Evolutionary conservation across 2,797 vertebrate genomes (phyloP), one percentile per base, ranked within the genome.

Genomic region (Gymnothorax javanicus): DNA sequence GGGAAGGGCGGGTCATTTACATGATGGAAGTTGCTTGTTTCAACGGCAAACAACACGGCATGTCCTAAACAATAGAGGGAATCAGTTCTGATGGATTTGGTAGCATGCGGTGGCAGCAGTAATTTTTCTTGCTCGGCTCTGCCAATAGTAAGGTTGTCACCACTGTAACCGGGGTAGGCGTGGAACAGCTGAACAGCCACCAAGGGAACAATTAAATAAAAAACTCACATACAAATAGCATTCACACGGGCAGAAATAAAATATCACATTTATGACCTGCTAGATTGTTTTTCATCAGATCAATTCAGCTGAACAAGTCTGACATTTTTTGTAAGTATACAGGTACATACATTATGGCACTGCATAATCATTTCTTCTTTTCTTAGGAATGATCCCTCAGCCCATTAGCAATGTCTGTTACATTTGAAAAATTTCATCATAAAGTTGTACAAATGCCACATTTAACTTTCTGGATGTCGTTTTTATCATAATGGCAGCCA

Each of bases 1-100:
- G 57, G 57, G 57, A 27, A 83, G 54, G 54, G 69, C 50, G 84
- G 15, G 59, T 59, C 57, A 60, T 83, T 59, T 60, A 27, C 59
- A 71, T 71, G 50, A 27, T 67, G 56, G 82, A 75, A 4, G 52
- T 50, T 33, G 84, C 77, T 54, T 60, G 62, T 82, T 67, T 82
- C 86, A 11, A 73, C 52, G n/a, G 15, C 84, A 71, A 82, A 82
- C 77, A 88, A 82, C 85, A 64, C 62, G 60, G 27, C 20, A 20
- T 58, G 25, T 83, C 17, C 81, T 56, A 27, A 33, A 23, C 86
- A 87, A 75, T 73, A 54, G 25, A 56, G 52, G 23, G 17, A 86
- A 83, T 85, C 52, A 71, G 60, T 73, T 60, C n/a, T 82, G 83
- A 88, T 81, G 57, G 73, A 73, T 88, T 25, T 86, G 79, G 59